phyloP scores from a whole-genome alignment of 2,888 invertebrate species.

The Leptopilina syphax region DNA sequence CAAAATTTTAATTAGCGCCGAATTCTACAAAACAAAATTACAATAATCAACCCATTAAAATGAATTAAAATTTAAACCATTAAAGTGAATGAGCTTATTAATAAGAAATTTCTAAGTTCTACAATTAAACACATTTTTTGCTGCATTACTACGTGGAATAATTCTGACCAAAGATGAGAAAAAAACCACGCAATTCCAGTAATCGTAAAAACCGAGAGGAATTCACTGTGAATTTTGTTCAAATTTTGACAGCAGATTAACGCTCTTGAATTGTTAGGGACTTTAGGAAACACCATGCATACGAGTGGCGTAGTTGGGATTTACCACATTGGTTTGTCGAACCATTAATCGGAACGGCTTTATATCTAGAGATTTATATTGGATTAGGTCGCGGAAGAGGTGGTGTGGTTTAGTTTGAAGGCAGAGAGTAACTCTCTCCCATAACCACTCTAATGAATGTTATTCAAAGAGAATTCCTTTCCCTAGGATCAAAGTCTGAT shows the following conservation, averaged over 20 bases:
- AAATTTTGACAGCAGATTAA: slow-evolving; percentile 29
- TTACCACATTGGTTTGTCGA: slow-evolving; percentile 72
- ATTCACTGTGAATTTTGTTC: not conserved
- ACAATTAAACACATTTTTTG: no score
- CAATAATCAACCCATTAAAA: no score
- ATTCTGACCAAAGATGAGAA: no score
- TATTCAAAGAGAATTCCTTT: slow-evolving; percentile 34
- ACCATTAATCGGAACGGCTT: slow-evolving; percentile 74
- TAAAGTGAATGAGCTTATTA: no score
- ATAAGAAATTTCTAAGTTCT: no score
- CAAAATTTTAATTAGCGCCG: no score
- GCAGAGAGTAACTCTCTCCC: slow-evolving; percentile 47
- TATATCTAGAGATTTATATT: slow-evolving; percentile 73
- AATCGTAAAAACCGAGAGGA: not conserved
- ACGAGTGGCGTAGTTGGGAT: slow-evolving; percentile 62
- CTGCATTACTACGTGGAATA: no score
- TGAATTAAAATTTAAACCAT: no score
- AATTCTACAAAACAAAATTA: no score
- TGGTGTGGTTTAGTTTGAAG: slow-evolving; percentile 68
- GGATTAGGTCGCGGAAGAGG: slow-evolving; percentile 68
- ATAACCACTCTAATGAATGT: slow-evolving; percentile 27
- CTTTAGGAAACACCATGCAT: slow-evolving; percentile 38
- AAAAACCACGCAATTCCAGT: no score
- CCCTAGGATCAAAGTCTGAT: not conserved
- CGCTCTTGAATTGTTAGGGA: slow-evolving; percentile 21